These are phyloP conservation scores for Megamerina dolium DNA, from an alignment of 2,888 invertebrate genomes.

Conservation along the genomic window DNA sequence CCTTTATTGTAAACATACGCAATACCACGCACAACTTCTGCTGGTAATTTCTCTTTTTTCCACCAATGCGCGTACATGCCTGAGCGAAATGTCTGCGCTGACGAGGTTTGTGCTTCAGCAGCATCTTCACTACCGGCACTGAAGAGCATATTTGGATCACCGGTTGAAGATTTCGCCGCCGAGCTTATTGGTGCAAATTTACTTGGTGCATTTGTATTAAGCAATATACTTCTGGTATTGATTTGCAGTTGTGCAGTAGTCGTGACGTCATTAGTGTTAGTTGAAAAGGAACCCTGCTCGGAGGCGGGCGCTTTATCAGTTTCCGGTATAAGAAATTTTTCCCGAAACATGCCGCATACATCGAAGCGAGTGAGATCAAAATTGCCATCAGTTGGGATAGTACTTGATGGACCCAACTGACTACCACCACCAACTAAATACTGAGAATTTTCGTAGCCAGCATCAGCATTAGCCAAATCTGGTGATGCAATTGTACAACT, in stretches of 20 bases:
- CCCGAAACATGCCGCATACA: conserved; percentile 47
- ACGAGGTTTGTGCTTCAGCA: conserved; percentile 9
- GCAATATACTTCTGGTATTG: conserved; percentile 43
- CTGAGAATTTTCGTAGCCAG: conserved; percentile 22
- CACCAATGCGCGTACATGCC: conserved; percentile 90
- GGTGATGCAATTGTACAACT: conserved; percentile 71
- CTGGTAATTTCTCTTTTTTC: conserved; percentile 80
- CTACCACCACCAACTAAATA: conserved; percentile 40
- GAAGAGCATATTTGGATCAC: conserved; percentile 16
- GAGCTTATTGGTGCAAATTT: not conserved
- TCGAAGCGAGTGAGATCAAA: conserved; percentile 39
- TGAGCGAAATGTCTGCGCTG: conserved; percentile 60
- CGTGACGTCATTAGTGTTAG: conserved; percentile 2
- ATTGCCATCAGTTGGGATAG: conserved; percentile 17
- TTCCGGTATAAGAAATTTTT: conserved; percentile 42
- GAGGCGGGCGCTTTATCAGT: conserved; percentile 3
- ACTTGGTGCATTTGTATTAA: conserved; percentile 26
- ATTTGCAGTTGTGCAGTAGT: conserved; percentile 33
- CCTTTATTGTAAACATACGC: conserved; percentile 51
- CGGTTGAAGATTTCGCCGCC: conserved; percentile 6
- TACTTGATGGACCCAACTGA: not conserved
- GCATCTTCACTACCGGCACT: conserved; percentile 25
- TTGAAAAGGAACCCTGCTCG: not conserved
- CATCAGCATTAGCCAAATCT: conserved; percentile 45
- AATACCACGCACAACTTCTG: conserved; percentile 56